phyloP scores from a whole-genome alignment of 2,888 invertebrate genomes.

The Caenorhabditis panamensis region DNA sequence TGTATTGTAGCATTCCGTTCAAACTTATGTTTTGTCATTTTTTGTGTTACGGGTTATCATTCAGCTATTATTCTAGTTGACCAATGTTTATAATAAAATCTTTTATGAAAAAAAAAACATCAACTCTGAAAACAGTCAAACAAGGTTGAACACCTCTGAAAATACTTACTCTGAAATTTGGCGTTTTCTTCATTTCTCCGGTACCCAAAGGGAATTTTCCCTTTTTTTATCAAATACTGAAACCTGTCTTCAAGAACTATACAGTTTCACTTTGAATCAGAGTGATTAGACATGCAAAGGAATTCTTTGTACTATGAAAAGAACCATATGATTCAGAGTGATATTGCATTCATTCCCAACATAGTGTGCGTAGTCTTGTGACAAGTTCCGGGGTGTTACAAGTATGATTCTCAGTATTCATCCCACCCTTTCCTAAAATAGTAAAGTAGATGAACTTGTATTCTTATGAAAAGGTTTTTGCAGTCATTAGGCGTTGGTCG shows the following conservation, averaged over 20 bases:
- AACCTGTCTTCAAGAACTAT: no score
- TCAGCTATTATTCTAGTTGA: background rate
- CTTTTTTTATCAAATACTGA: no score
- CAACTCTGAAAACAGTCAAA: no score
- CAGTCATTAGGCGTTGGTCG: conserved; percentile 39
- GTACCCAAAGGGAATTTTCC: no score
- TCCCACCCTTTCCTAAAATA: background rate
- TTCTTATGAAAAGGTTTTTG: conserved; percentile 24
- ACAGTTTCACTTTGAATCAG: background rate
- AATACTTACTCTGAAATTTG: no score
- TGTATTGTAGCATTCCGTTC: conserved; percentile 8
- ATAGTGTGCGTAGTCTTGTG: conserved; percentile 11
- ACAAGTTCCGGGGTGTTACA: conserved; percentile 20
- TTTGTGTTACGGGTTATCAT: conserved; percentile 17
- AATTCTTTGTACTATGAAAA: conserved; percentile 38
- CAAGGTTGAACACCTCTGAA: no score
- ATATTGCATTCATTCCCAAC: conserved; percentile 38
- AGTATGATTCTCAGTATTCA: background rate
- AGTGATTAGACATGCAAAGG: conserved; percentile 37
- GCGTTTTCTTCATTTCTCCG: no score
- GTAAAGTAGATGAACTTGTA: conserved; percentile 7
- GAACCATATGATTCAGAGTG: conserved; percentile 16
- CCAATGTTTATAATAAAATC: background rate
- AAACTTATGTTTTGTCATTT: conserved; percentile 18
- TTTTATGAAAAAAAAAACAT: no score